These are phyloP conservation scores for Calyptommatus sinebrachiatus DNA, from an alignment of 2,113 vertebrate genomes.

Conservation along the genomic window DNA sequence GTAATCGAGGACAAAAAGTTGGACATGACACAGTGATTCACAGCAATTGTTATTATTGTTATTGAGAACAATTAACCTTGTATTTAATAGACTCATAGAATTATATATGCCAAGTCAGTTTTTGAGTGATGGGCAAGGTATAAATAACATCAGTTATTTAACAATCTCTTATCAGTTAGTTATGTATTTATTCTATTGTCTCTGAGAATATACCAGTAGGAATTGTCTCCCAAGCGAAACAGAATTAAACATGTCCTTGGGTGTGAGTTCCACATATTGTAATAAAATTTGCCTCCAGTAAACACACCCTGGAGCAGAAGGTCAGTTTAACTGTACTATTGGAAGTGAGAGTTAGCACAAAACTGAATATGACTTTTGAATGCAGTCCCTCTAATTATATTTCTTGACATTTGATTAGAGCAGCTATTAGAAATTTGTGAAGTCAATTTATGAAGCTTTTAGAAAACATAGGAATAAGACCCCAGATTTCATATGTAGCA, in stretches of 20 bases:
- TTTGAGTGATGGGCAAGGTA: too few species aligned
- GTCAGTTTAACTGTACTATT: neutral
- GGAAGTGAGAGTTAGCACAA: neutral
- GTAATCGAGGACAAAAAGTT: too few species aligned
- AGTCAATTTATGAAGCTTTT: neutral
- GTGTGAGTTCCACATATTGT: neutral
- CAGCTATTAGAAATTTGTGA: neutral
- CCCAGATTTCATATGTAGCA: neutral
- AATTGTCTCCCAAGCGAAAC: neutral
- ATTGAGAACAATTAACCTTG: too few species aligned
- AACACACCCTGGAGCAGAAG: neutral
- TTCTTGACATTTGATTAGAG: constrained; percentile 1
- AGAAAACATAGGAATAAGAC: neutral
- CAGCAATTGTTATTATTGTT: too few species aligned
- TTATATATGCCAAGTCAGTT: too few species aligned
- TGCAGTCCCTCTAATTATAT: constrained; percentile 12
- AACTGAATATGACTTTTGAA: neutral
- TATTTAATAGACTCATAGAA: too few species aligned
- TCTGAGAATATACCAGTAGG: neutral
- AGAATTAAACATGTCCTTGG: neutral
- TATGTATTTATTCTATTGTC: neutral
- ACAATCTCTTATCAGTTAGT: too few species aligned
- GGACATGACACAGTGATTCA: too few species aligned
- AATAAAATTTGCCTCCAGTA: neutral
- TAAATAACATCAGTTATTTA: too few species aligned